These are phyloP conservation scores for Lanistes nyassanus DNA, from an alignment of 1,140 invertebrate species.

Conservation along the genomic window DNA sequence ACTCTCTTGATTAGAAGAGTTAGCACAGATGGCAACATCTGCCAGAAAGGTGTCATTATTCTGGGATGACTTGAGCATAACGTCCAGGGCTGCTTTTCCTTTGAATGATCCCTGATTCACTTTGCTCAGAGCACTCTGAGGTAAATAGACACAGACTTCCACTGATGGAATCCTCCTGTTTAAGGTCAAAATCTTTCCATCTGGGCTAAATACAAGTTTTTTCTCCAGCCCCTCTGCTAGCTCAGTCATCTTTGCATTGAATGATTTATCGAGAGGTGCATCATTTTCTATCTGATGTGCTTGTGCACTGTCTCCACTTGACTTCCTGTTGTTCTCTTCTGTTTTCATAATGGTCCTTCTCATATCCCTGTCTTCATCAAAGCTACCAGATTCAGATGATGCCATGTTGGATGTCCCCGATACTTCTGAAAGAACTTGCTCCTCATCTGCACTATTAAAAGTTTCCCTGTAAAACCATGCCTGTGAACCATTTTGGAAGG, in stretches of 20 bases:
- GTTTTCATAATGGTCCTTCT: neutral
- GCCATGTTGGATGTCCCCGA: neutral
- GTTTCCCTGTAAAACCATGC: conserved; percentile 17
- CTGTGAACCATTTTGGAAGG: neutral
- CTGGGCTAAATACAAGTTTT: conserved; percentile 29
- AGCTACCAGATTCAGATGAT: neutral
- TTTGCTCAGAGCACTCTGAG: neutral
- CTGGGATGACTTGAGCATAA: neutral
- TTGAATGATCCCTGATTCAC: neutral
- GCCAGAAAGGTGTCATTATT: neutral
- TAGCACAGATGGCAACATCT: neutral
- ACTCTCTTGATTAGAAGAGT: neutral
- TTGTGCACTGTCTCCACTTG: neutral
- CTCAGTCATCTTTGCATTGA: conserved; percentile 26
- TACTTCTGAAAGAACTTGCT: neutral
- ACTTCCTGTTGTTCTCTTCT: neutral
- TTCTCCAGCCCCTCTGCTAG: conserved; percentile 21
- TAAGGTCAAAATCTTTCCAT: conserved; percentile 1
- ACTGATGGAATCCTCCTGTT: neutral
- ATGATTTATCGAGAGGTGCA: conserved; percentile 16
- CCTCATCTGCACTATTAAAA: neutral
- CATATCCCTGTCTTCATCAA: neutral
- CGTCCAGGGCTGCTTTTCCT: neutral
- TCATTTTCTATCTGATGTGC: neutral
- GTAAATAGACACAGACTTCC: conserved; percentile 6